phyloP scores from a whole-genome alignment of 2,113 vertebrate species.

The Phalacrocorax brasilianus region DNA sequence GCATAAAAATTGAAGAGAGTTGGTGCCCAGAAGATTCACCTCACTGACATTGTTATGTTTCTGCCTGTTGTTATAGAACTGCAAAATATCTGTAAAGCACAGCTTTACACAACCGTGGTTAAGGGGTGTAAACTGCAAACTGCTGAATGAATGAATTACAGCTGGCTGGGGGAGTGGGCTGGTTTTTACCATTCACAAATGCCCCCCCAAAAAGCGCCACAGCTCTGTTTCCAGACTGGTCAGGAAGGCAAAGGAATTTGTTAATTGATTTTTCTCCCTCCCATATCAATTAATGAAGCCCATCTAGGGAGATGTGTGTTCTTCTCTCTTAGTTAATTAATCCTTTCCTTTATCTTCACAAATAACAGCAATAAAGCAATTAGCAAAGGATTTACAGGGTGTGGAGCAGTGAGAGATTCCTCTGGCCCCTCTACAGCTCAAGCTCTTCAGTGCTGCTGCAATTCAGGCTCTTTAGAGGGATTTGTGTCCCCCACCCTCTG shows the following conservation, averaged over 20 bases:
- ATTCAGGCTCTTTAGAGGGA: neutral
- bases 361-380: conserved; percentile 63
- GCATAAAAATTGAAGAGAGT: neutral
- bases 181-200: neutral
- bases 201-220: neutral
- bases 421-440: conserved; percentile 9
- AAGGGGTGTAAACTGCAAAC: neutral
- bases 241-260: conserved; percentile 42
- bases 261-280: conserved; percentile 60
- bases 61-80: neutral
- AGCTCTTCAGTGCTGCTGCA: neutral
- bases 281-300: conserved; percentile 37
- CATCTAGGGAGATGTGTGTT: neutral
- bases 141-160: neutral
- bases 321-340: conserved; percentile 48
- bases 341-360: conserved; percentile 52
- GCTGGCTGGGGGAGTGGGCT: neutral
- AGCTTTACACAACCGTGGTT: neutral
- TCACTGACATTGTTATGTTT: neutral
- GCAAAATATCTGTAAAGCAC: neutral
- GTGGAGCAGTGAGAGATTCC: conserved; percentile 31
- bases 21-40: neutral
- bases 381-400: conserved; percentile 63
- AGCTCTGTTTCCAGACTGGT: conserved; percentile 10
- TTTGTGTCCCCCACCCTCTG: neutral